Evolutionary conservation across 2,888 invertebrate species (phyloP).

Genomic region (Conops quadrifasciatus): DNA sequence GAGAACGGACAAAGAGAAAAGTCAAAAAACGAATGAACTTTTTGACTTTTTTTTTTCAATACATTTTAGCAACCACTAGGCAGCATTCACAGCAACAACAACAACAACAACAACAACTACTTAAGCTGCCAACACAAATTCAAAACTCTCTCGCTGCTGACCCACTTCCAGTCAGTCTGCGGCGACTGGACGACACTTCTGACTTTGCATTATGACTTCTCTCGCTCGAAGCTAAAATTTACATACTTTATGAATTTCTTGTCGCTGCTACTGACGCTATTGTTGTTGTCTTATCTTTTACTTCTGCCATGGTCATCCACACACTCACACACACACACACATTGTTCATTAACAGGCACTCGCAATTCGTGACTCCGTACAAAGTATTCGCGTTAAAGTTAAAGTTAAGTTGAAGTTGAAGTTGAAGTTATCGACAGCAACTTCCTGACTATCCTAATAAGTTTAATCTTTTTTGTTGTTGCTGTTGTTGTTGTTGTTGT

Average conservation of each 20-base stretch:
- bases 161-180: not conserved
- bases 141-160: not conserved
- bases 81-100: not conserved
- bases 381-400: too few relatives aligned
- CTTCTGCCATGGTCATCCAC: too few relatives aligned
- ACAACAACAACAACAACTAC: not conserved
- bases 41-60: not conserved
- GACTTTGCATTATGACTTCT: not conserved
- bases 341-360: too few relatives aligned
- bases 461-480: too few relatives aligned
- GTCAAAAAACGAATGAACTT: not conserved
- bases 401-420: too few relatives aligned
- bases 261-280: not conserved
- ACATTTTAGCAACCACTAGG: not conserved
- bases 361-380: not conserved
- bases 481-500: slow-evolving; percentile 4
- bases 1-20: too few relatives aligned
- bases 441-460: slow-evolving; percentile 7
- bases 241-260: not conserved
- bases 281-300: too few relatives aligned
- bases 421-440: slow-evolving; percentile 12
- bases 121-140: not conserved
- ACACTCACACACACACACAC: too few relatives aligned
- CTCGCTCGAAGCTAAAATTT: too few relatives aligned
- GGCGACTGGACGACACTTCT: not conserved